Evolutionary conservation across 2,113 vertebrate genomes (phyloP).

Genomic region (Leptosomus discolor): DNA sequence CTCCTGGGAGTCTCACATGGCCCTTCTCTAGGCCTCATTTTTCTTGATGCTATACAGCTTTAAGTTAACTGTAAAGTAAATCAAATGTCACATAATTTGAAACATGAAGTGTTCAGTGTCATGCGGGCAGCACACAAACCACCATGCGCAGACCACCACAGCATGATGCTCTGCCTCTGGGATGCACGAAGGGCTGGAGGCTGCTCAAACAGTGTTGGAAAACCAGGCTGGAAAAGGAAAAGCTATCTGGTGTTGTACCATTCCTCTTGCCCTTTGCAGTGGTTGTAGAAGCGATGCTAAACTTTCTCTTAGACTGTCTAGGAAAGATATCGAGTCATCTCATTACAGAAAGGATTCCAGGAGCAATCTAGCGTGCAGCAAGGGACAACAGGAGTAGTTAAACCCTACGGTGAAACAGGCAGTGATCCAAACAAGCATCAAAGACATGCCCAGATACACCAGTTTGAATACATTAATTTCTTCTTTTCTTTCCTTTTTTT

Average conservation of each 20-base stretch:
- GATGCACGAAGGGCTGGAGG: fast-evolving
- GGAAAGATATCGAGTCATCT: not conserved
- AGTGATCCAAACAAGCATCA: not conserved
- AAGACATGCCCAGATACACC: not conserved
- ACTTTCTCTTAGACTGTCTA: not conserved
- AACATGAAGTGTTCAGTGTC: not conserved
- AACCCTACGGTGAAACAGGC: not conserved
- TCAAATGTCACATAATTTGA: not conserved
- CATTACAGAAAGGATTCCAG: not conserved
- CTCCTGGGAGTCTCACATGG: fast-evolving
- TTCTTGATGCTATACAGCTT: not conserved
- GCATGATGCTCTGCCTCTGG: not conserved
- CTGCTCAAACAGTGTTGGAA: not conserved
- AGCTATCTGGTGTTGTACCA: not conserved
- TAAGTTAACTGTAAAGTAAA: not conserved
- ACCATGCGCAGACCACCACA: not conserved
- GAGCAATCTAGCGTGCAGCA: not conserved
- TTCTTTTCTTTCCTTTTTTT: not conserved
- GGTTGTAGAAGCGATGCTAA: fast-evolving
- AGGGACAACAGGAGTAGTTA: not conserved
- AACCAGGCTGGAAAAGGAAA: not conserved
- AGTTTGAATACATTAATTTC: fast-evolving
- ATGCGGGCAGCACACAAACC: not conserved
- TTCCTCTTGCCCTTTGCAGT: not conserved
- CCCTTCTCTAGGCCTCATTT: not conserved